Evolutionary conservation across 2,888 invertebrate species (phyloP), one percentile per base, ranked within the genome.

Genomic region (Argyresthia albistria): DNA sequence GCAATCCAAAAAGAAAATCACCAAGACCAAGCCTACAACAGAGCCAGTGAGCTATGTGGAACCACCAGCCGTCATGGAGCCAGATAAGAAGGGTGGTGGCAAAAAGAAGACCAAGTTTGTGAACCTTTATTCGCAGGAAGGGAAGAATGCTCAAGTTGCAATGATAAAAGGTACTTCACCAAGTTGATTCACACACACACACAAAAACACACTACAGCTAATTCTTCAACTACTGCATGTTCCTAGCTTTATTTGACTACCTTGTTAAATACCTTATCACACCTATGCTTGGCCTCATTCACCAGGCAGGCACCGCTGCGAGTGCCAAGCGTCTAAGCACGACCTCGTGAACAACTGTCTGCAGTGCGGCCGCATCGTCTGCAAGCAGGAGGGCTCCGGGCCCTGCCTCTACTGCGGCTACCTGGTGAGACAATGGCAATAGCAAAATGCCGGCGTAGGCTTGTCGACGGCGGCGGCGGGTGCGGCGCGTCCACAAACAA

Each of bases 371-470:
- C 90, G 98, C 54, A 94, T 99, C 56, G 95, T 99, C 6, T 99
- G 99, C 76, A 91, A 91, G 53, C 97, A 98, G 80, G 99, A 99
- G 84, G 98, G 99, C 1, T 94, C 97, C 8, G 99, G 99, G 0
- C 97, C 98, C 0, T 99, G 99, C 70, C 90, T 98, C 46, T 97
- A 93, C 70, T 99, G 99, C 83, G 95, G 93, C 0, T 91, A 91
- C 64, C 82, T 96, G 73, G 98, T 99, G 74, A 76, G 68, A 57
- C 8, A 8, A 12, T 39, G 39, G n/a, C 8, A 8, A 25, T 25
- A 6, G n/a, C n/a, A n/a, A n/a, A n/a, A n/a, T n/a, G n/a, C n/a
- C n/a, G n/a, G n/a, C n/a, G n/a, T n/a, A n/a, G n/a, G n/a, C n/a
- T n/a, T n/a, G n/a, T n/a, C n/a, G n/a, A n/a, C n/a, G n/a, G n/a